Conservation (phyloP, 2,797 vertebrate species). For the Hafferia zeledoni region DNA sequence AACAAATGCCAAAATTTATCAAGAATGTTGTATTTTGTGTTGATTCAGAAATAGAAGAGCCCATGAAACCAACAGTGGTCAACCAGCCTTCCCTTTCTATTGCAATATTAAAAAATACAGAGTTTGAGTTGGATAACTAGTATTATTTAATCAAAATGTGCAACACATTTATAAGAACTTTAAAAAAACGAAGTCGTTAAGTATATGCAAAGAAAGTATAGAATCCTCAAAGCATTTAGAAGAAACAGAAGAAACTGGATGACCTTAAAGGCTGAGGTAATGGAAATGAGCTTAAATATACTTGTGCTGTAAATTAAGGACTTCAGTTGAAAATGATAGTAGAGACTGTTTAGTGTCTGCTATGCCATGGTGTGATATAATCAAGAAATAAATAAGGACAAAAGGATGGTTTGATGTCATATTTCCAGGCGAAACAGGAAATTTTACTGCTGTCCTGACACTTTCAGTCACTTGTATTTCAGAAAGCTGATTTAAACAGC, state of each 20-base stretch:
- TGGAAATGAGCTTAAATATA: neutral
- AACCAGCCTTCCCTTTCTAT: neutral
- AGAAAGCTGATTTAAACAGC: neutral
- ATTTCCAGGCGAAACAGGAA: neutral
- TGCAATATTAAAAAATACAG: neutral
- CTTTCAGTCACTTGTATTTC: neutral
- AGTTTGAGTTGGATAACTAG: neutral
- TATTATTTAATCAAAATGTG: neutral
- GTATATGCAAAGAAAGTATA: neutral
- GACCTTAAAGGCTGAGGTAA: neutral
- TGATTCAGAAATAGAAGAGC: neutral
- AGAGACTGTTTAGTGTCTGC: neutral
- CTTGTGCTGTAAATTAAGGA: neutral
- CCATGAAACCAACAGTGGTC: neutral
- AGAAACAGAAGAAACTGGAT: neutral
- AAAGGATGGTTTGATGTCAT: neutral
- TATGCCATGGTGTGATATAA: neutral
- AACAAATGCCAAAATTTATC: neutral
- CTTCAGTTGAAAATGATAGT: neutral
- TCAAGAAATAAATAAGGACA: neutral
- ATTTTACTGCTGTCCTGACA: neutral
- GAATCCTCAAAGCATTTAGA: neutral
- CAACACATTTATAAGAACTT: neutral
- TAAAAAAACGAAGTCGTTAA: neutral
- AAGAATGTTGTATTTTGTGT: neutral